These are phyloP conservation scores for Tetramorium simillimum DNA, from an alignment of 1,140 invertebrate genomes.

Conservation along the genomic window DNA sequence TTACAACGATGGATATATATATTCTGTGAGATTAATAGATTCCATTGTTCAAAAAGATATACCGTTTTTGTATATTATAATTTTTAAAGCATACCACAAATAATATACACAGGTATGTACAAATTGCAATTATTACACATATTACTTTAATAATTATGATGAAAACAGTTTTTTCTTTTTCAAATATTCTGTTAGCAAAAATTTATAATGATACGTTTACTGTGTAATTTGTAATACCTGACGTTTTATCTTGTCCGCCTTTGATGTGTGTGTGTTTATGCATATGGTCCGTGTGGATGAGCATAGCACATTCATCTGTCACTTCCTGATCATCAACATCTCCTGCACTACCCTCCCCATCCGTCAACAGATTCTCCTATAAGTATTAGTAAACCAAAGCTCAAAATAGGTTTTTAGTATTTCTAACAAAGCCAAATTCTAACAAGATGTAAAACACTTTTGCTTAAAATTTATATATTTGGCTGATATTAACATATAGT, in stretches of 20 bases:
- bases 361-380: constrained; percentile 87
- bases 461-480: constrained; percentile 23
- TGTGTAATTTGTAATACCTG: constrained; percentile 73
- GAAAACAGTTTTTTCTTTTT: neutral
- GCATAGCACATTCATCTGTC: constrained; percentile 94
- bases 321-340: constrained; percentile 89
- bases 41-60: neutral
- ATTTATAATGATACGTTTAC: constrained; percentile 35
- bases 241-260: constrained; percentile 80
- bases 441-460: neutral
- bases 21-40: constrained; percentile 9
- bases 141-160: neutral
- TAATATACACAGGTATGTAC: neutral
- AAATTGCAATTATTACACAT: constrained; percentile 3
- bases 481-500: constrained; percentile 6
- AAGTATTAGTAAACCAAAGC: constrained; percentile 40
- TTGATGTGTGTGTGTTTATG: constrained; percentile 82
- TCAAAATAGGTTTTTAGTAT: constrained; percentile 37
- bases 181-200: neutral
- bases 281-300: constrained; percentile 89
- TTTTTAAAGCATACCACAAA: neutral
- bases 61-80: neutral
- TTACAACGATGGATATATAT: neutral
- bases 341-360: constrained; percentile 87
- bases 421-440: neutral